A percentile compares a stretch with the other conserved stretches of the same genome.
Conservation (phyloP, 2,113 vertebrate genomes). For the Rhegmatorhina hoffmannsi region DNA sequence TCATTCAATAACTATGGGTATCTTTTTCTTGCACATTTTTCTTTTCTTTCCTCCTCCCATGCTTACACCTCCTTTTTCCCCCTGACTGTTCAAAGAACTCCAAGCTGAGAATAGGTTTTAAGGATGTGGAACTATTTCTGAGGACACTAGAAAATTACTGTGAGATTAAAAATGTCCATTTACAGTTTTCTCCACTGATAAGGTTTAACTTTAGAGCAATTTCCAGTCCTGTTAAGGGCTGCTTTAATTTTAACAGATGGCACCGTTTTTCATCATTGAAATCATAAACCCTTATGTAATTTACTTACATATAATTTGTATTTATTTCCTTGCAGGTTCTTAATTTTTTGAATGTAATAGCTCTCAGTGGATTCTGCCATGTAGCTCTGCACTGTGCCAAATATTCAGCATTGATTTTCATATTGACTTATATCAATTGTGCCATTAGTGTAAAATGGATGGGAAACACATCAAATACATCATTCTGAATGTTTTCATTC, state of each 20-base stretch:
- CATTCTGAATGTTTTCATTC: slow-evolving; percentile 45
- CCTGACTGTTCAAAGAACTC: not conserved
- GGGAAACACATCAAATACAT: not conserved
- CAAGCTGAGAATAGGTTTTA: not conserved
- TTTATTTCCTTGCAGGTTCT: slow-evolving; percentile 45
- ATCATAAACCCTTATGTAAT: slow-evolving; percentile 34
- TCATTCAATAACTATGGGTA: not conserved
- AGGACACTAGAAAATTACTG: not conserved
- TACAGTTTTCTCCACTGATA: not conserved
- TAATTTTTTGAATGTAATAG: slow-evolving; percentile 40
- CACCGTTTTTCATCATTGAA: slow-evolving; percentile 20
- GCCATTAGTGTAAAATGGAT: slow-evolving; percentile 39
- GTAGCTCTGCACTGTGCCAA: slow-evolving; percentile 3
- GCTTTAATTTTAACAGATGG: slow-evolving; percentile 51
- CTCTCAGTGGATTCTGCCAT: slow-evolving; percentile 18
- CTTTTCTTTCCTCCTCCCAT: not conserved
- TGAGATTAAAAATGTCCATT: slow-evolving; percentile 19
- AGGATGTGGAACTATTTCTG: not conserved
- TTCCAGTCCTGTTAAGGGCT: slow-evolving; percentile 32
- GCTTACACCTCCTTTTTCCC: not conserved
- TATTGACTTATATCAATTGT: slow-evolving; percentile 56
- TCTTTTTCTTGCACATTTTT: not conserved
- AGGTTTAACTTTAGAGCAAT: slow-evolving; percentile 25
- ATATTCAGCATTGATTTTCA: slow-evolving; percentile 49
- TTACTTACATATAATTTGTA: slow-evolving; percentile 39